Evolutionary conservation across 2,797 vertebrate genomes (phyloP), one percentile per base, ranked within the genome.

Genomic region (Typhlichthys eigenmanni): DNA sequence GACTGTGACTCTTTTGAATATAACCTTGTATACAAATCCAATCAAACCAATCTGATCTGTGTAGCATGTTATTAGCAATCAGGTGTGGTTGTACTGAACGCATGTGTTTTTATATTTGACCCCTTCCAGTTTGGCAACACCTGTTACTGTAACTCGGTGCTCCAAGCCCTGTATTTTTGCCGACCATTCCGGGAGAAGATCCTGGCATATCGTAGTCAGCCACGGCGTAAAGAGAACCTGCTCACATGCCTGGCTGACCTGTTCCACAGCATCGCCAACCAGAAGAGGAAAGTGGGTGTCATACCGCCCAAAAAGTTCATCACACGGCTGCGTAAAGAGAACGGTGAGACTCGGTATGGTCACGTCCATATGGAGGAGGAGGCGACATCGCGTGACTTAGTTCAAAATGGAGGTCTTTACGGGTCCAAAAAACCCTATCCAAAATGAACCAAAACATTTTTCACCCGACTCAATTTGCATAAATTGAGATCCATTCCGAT

Each of bases 251-350:
- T 98, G 87, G 96, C 96, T 0, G 97, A 98, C 85, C 90, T 98
- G 71, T 98, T 98, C 83, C 96, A 98, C 85, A 98, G 96, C 83
- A 98, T 98, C 38, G 95, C 97, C 82, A 98, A 96, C 43, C 97
- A 98, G 90, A 98, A 98, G 91, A 96, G 96, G 83, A 98, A 98
- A 90, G 97, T 98, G 60, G 97, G 97, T 10, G 96, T 98, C 86
- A 98, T 98, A 89, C 97, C 96, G 14, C 97, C 97, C 60, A 98
- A 98, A 91, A 98, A 98, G 86, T 98, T 98, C 84, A 98, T 98
- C 85, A 98, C 97, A 0, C 89, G 97, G 68, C 88, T 98, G 74
- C 94, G 97, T 56, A 98, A 98, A 80, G 97, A 98, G 87, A 98
- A 98, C 0, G 96, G 97, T 98, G 78, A 93, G 94, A 49, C 62